These are phyloP conservation scores for Liolophura sinensis DNA, from an alignment of 1,140 invertebrate species.

Conservation along the genomic window DNA sequence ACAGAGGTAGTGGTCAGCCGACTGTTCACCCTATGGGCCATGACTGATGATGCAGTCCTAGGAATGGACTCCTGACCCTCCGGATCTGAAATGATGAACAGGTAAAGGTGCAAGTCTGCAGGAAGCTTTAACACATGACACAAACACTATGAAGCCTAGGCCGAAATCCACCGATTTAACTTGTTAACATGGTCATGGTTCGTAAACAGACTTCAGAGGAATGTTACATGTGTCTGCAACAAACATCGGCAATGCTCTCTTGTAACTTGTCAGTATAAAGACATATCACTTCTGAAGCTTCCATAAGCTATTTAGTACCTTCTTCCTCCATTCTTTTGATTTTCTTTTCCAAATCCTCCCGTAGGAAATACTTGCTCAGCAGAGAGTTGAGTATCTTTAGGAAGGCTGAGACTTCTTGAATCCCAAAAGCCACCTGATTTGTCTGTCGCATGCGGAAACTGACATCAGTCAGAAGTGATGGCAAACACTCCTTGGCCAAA, in stretches of 20 bases:
- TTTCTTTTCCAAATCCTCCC: slow-evolving; percentile 45
- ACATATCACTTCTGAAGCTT: neutral
- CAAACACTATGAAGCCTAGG: no score
- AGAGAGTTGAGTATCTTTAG: slow-evolving; percentile 45
- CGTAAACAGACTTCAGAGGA: no score
- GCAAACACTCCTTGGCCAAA: slow-evolving; percentile 34
- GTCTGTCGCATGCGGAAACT: slow-evolving; percentile 16
- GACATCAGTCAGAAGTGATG: slow-evolving; percentile 37
- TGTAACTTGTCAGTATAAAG: neutral
- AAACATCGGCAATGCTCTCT: no score
- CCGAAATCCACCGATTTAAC: no score
- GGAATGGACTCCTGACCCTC: neutral
- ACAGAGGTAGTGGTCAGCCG: slow-evolving; percentile 45
- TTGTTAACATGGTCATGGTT: no score
- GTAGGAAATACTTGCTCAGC: slow-evolving; percentile 38
- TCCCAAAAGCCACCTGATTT: slow-evolving; percentile 36
- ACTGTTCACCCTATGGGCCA: slow-evolving; percentile 26
- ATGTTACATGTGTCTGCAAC: no score
- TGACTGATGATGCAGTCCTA: no score
- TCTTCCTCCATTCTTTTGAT: slow-evolving; percentile 23
- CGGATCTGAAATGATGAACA: neutral
- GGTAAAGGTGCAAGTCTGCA: no score
- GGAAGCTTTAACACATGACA: no score
- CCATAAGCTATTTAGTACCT: slow-evolving; percentile 16
- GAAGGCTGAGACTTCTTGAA: slow-evolving; percentile 50